Base-by-base conservation (phyloP, 2,797 vertebrate genomes). In the Muraenolepis orangiensis region DNA sequence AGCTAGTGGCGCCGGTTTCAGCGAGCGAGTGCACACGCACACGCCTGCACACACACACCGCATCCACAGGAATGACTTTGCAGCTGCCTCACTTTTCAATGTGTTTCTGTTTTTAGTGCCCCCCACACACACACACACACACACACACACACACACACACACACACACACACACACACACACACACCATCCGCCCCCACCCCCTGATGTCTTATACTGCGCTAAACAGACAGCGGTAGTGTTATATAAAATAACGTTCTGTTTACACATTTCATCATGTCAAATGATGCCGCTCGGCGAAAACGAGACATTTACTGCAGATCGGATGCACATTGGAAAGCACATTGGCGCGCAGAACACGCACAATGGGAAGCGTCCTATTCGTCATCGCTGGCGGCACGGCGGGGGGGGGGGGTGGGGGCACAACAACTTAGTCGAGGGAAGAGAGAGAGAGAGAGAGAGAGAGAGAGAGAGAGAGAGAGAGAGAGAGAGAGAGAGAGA, bases 261-360 rank as follows among this genome's bases (percentile, higher is more conserved):
- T 88, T 91, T 88, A 87, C 87, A 91, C 90, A 85, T 89, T 86
- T 90, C 83, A 86, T 88, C 86, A 78, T 84, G 86, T 89, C 87
- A 89, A 88, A 90, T 74, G 78, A 78, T 84, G 84, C 88, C 83
- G 46, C 46, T 51, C 20, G 46, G 80, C 14, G 75, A 76, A 85
- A 84, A 82, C 87, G 87, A 83, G 73, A 85, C 81, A 86, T 85
- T 85, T 80, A 88, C 78, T 80, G 78, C 77, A 76, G 79, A 79
- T 64, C 6, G 8, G 71, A 30, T 82, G 83, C 85, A 40, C 76
- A n/a, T n/a, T n/a, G 82, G 74, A 46, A 51, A 18, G 18, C 18
- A 34, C 32, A 20, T 16, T 51, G 16, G 20, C 18, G 46, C 46
- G 16, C n/a, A n/a, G n/a, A n/a, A n/a, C 18, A 51, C 46, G 20